Base-by-base conservation (phyloP, 2,113 vertebrate genomes). In the Zosterops hypoxanthus region DNA sequence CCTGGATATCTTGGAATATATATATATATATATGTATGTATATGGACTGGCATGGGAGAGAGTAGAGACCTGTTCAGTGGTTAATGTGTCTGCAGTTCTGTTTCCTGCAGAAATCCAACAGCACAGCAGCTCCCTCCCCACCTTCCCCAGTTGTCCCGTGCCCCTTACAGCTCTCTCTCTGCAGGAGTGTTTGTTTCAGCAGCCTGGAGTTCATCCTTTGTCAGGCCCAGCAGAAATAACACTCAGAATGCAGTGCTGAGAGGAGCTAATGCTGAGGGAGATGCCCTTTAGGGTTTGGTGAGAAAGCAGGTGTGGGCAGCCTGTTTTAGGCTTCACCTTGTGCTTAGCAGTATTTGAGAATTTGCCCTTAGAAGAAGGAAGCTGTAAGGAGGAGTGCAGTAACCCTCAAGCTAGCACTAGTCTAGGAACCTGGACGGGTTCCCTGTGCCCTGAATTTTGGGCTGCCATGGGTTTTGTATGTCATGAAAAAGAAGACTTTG, bases 91-190 rank as follows among this genome's bases (percentile, higher is more conserved):
- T 82, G 39, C 18, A 12, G 73, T 86, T 83, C 44, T 19, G 20
- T 59, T 47, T 50, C 24, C 68, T 83, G 36, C 9, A 66, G 86
- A 92, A 73, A 57, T 10, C 15, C 28, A 60, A 6, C 25, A 76
- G 44, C 18, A 13, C 57, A 31, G 0, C 0, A 0, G 12, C 61
- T 90, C 39, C 14, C 14, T 86, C 11, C 41, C 11, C 16, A 26
- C 31, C 29, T 36, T 28, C 52, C 65, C 23, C 14, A 23, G 0
- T 15, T 66, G 46, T 46, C 52, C n/a, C 57, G 34, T 7, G 8
- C 22, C 41, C 46, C 61, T 90, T 56, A 10, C 39, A 63, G 59
- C 33, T 61, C 31, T 29, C 72, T 64, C 39, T 39, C 39, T 39
- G 23, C 60, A 18, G 8, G 24, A 71, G 31, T 28, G 8, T 61